Conservation (phyloP, 2,888 invertebrate genomes). For the Mechanitis messenoides region DNA sequence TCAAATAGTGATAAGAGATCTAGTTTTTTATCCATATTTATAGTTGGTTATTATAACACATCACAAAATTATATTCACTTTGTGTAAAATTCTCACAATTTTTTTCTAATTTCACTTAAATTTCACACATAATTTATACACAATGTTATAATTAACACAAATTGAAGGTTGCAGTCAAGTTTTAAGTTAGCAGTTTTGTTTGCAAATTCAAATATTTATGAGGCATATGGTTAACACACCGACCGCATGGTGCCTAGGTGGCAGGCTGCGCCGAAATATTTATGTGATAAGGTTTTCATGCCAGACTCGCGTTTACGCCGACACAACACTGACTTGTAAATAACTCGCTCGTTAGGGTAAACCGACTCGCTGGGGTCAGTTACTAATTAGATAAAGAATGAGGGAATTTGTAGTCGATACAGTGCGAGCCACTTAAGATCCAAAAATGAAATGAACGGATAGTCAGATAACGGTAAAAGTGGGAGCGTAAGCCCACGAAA, state of each 20-base stretch:
- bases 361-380: constrained; percentile 37
- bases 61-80: constrained; percentile 48
- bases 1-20: constrained; percentile 70
- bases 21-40: constrained; percentile 70
- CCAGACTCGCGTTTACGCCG: constrained; percentile 38
- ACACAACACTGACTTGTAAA: constrained; percentile 25
- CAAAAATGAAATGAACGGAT: constrained; percentile 66
- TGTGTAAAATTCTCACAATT: constrained; percentile 11
- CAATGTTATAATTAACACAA: constrained; percentile 2
- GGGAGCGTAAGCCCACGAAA: constrained; percentile 66
- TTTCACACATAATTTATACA: constrained; percentile 34
- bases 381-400: constrained; percentile 49
- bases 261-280: constrained; percentile 56
- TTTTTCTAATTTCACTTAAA: constrained; percentile 10
- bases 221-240: constrained; percentile 61
- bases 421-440: constrained; percentile 59
- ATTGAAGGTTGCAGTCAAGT: constrained; percentile 19
- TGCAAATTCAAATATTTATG: constrained; percentile 39
- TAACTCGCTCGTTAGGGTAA: constrained; percentile 31
- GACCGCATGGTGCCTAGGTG: constrained; percentile 74
- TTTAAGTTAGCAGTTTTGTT: constrained; percentile 29
- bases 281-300: constrained; percentile 40
- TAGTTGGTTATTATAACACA: constrained; percentile 37
- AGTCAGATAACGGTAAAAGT: constrained; percentile 69
- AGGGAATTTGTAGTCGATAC: constrained; percentile 39